Evolutionary conservation across 2,797 vertebrate species (phyloP), one percentile per base, ranked within the genome.

Genomic region (Fistularia tabacaria): DNA sequence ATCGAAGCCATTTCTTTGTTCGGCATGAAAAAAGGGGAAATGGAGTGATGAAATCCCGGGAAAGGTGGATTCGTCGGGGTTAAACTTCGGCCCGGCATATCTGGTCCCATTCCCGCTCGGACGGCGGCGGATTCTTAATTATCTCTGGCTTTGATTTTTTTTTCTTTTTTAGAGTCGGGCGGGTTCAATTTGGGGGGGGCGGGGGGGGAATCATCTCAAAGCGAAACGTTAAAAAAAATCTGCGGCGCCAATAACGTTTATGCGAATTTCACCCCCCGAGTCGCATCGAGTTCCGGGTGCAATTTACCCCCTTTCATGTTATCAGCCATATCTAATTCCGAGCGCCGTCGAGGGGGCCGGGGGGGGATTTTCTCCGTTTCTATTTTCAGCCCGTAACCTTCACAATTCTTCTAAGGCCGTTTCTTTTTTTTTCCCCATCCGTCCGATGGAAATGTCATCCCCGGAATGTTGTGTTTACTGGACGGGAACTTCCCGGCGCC

Each of bases 301-400:
- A n/a, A n/a, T n/a, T n/a, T n/a, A 25, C 25, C 25, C 25, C 25
- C 25, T 25, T 25, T 25, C 25, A 25, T 25, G 25, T 3, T 25
- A 25, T 25, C 25, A 25, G 25, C 25, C 25, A 5, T 25, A 25
- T 25, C 47, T 62, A 47, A 62, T 5, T 36, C 9, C 49, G 47
- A 8, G 39, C 6, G 6, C 3, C 38, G 39, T 13, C 9, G 14
- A 25, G 41, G 55, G 36, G 51, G 57, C 0, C 14, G 25, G 53
- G 13, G 51, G 46, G n/a, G 49, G 45, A 38, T 74, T 68, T 64
- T 48, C 63, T 57, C 36, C 12, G 25, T 10, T n/a, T 3, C 36
- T 85, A 79, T 80, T 82, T 86, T 77, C 74, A 80, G 78, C 53
- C 37, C 39, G 6, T 74, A 85, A 84, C 83, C 85, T 85, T 88